phyloP scores from a whole-genome alignment of 2,797 vertebrate genomes.

The Alcedo quadribrachys region DNA sequence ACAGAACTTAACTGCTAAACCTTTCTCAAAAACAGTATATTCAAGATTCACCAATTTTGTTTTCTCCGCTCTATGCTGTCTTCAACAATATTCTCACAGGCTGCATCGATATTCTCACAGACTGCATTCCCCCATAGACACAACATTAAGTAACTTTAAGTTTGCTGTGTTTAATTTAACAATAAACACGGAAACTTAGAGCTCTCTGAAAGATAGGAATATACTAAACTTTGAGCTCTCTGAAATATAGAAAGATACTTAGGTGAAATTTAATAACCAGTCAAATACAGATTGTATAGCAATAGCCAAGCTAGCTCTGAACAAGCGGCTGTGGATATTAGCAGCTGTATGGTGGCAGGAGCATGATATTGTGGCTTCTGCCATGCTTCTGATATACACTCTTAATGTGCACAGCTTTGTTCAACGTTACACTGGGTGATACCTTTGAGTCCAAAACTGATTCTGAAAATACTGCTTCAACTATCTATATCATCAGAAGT shows the following conservation, averaged over 20 bases:
- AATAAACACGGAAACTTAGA: not conserved
- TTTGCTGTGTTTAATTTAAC: not conserved
- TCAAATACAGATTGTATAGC: not conserved
- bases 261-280: not conserved
- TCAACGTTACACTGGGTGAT: rapidly evolving
- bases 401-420: not conserved
- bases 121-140: not conserved
- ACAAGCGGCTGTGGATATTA: not conserved
- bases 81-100: not conserved
- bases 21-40: not conserved
- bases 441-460: not conserved
- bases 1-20: not conserved
- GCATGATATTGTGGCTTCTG: not conserved
- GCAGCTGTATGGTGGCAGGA: not conserved
- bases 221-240: not conserved
- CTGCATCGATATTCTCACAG: not conserved
- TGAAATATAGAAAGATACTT: not conserved
- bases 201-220: not conserved
- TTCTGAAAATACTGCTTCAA: not conserved
- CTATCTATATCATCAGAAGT: not conserved
- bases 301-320: not conserved
- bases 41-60: not conserved
- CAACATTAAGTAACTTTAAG: not conserved
- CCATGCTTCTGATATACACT: rapidly evolving
- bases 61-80: not conserved